Evolutionary conservation across 2,797 vertebrate genomes (phyloP).

Genomic region (Simalia tracyae): DNA sequence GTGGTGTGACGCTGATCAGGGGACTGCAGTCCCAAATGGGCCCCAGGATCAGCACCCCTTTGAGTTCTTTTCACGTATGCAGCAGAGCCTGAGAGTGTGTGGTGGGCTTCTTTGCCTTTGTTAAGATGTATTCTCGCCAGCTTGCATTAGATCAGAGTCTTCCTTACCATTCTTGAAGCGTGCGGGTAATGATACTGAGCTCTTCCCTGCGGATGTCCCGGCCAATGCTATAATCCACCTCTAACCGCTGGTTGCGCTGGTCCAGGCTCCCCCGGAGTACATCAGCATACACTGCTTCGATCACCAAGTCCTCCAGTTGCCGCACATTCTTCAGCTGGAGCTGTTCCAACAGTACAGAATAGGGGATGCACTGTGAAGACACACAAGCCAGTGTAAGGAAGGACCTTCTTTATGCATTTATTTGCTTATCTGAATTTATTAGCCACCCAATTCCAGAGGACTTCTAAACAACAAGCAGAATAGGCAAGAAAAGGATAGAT

Average conservation of each 20-base stretch:
- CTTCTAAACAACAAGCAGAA: neutral
- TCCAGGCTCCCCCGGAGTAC: conserved; percentile 78
- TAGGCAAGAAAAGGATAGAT: accelerated
- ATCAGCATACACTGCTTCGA: conserved; percentile 77
- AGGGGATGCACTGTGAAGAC: conserved; percentile 76
- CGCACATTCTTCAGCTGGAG: conserved; percentile 75
- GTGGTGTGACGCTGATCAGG: neutral
- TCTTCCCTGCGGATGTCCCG: conserved; percentile 79
- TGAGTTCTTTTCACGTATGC: neutral
- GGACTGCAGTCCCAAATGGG: neutral
- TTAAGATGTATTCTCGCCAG: neutral
- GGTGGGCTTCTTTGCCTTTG: neutral
- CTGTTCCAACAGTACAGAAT: conserved; percentile 76
- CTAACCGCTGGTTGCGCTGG: conserved; percentile 77
- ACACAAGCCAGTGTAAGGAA: neutral
- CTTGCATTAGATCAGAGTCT: neutral
- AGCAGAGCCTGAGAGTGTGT: neutral
- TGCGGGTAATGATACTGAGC: conserved; percentile 76
- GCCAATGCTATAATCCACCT: conserved; percentile 80
- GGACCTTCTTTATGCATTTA: neutral
- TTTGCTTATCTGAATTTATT: neutral
- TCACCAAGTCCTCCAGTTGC: conserved; percentile 78
- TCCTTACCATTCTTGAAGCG: conserved; percentile 80
- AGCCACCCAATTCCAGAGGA: neutral
- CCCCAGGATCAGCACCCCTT: neutral